Percentiles rank a stretch among this genome's conserved stretches.
phyloP scores from a whole-genome alignment of 2,888 invertebrate species.

The Patella depressa region DNA sequence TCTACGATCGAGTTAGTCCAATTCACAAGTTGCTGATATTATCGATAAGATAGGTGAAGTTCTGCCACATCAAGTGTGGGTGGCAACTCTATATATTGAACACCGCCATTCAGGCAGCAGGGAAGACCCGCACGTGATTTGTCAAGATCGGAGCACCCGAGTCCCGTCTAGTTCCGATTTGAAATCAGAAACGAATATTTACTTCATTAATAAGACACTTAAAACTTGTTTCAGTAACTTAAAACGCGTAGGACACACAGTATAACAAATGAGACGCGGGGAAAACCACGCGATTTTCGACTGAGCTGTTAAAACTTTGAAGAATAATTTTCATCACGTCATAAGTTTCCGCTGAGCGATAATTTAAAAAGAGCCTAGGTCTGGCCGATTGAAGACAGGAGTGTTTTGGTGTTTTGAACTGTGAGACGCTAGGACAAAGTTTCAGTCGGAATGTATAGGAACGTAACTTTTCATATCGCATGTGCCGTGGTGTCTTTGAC shows the following conservation, averaged over 20 bases:
- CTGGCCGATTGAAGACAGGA: neutral
- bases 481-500: slow-evolving; percentile 7
- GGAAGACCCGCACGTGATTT: neutral
- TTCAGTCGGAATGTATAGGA: slow-evolving; percentile 9
- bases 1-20: too few relatives aligned
- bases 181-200: neutral
- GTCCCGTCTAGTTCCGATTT: neutral
- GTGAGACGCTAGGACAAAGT: neutral
- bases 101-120: neutral
- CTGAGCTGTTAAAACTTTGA: neutral
- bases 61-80: neutral
- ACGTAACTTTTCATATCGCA: neutral
- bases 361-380: too few relatives aligned
- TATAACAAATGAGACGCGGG: neutral
- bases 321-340: too few relatives aligned
- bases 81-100: slow-evolving; percentile 4
- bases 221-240: slow-evolving; percentile 6
- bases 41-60: too few relatives aligned
- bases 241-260: neutral
- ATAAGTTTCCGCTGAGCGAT: too few relatives aligned
- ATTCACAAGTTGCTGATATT: too few relatives aligned
- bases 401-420: neutral
- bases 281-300: neutral
- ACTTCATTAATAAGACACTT: neutral
- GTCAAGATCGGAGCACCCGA: neutral